Conservation (phyloP, 1,140 invertebrate species). For the Pectinophora gossypiella region DNA sequence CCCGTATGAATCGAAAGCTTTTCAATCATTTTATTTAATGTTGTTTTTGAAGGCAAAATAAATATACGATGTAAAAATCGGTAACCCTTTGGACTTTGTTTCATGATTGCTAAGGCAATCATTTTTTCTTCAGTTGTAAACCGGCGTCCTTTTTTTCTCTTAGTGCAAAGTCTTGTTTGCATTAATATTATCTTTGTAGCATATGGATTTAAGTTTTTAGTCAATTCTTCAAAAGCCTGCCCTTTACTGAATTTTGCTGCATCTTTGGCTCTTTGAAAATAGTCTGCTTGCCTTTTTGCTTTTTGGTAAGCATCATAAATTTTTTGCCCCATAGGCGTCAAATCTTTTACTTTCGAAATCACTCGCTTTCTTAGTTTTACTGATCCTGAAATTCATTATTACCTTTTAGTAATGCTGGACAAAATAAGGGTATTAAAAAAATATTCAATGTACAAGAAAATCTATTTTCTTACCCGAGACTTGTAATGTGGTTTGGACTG, state of each 20-base stretch:
- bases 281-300: not conserved
- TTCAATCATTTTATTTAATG: slow-evolving; percentile 1
- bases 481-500: no score
- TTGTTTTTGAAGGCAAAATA: not conserved
- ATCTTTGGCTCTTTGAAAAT: slow-evolving; percentile 5
- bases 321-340: not conserved
- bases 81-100: slow-evolving; percentile 15
- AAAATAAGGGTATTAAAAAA: no score
- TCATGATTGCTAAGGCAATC: slow-evolving; percentile 9
- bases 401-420: no score
- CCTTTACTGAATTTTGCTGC: slow-evolving; percentile 4
- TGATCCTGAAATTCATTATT: no score
- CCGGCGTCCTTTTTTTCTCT: not conserved
- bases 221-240: slow-evolving; percentile 1
- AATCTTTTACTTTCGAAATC: no score
- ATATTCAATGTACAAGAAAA: no score
- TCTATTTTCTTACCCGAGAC: no score
- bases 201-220: not conserved
- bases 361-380: no score
- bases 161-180: slow-evolving; percentile 8
- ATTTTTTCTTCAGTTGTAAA: slow-evolving; percentile 13
- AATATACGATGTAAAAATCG: slow-evolving; percentile 4
- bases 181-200: slow-evolving; percentile 7
- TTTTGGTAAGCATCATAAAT: slow-evolving; percentile 8
- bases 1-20: slow-evolving; percentile 5